These are phyloP conservation scores for Myrmophylax atrothorax DNA, from an alignment of 2,113 vertebrate genomes.

Conservation along the genomic window DNA sequence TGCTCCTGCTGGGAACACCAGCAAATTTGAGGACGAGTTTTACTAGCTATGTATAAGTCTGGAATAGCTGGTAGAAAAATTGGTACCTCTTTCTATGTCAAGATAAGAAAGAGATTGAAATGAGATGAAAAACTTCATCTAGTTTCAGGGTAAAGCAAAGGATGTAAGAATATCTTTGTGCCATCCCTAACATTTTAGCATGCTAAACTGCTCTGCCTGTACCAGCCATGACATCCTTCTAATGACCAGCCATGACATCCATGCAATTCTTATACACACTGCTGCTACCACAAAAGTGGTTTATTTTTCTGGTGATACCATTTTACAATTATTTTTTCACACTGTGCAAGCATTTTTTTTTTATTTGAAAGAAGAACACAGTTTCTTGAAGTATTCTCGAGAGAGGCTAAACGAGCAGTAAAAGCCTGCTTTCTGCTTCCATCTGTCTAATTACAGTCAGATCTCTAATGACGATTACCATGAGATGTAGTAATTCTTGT, in stretches of 20 bases:
- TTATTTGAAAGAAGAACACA: neutral
- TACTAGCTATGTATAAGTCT: neutral
- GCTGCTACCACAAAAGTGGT: neutral
- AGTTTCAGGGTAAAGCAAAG: neutral
- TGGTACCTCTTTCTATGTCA: neutral
- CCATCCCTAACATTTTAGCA: neutral
- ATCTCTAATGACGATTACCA: neutral
- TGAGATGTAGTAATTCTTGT: neutral
- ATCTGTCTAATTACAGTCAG: neutral
- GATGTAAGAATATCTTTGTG: neutral
- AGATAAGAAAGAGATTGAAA: neutral
- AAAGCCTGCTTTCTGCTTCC: neutral
- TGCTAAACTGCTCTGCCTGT: neutral
- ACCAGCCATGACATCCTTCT: neutral
- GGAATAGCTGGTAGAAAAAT: neutral
- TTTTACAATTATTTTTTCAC: neutral
- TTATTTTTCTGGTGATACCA: neutral
- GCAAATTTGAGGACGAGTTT: neutral
- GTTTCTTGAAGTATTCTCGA: neutral
- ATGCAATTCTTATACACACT: neutral
- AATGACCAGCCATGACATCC: neutral
- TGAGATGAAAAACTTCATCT: neutral
- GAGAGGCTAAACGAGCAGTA: neutral
- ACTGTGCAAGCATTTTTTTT: neutral
- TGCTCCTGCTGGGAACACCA: neutral